These are phyloP conservation scores for Panurus biarmicus DNA, from an alignment of 2,113 vertebrate species.

Conservation along the genomic window DNA sequence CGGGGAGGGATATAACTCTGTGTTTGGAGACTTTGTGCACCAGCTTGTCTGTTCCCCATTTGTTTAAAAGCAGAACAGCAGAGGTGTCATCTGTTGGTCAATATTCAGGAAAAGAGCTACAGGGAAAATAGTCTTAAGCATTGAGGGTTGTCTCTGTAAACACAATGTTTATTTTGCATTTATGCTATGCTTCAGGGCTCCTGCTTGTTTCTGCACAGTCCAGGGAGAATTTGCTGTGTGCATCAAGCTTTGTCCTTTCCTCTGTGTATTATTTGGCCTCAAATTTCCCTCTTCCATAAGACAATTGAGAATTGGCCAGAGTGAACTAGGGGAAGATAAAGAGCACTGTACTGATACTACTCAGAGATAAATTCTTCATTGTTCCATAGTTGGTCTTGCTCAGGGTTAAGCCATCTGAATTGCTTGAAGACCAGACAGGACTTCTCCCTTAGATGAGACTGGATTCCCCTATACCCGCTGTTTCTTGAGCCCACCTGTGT, in stretches of 20 bases:
- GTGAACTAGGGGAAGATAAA: neutral
- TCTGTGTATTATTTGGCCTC: neutral
- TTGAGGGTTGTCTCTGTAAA: neutral
- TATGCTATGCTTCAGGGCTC: neutral
- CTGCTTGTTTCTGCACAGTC: neutral
- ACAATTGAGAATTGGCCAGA: neutral
- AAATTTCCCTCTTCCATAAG: neutral
- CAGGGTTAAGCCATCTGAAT: neutral
- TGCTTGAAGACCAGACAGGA: neutral
- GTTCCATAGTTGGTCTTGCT: neutral
- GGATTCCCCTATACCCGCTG: neutral
- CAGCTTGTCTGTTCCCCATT: neutral
- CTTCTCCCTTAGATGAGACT: neutral
- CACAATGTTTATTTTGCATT: neutral
- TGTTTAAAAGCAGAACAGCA: neutral
- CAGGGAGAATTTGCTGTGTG: neutral
- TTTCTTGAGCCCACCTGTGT: neutral
- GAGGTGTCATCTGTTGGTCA: neutral
- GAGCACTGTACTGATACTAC: neutral
- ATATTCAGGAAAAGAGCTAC: neutral
- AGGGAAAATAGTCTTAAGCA: neutral
- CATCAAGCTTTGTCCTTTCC: neutral
- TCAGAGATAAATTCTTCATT: neutral
- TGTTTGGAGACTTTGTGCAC: slow-evolving; percentile 42
- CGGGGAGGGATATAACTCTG: slow-evolving; percentile 32